Evolutionary conservation across 2,113 vertebrate species (phyloP).

Genomic region (Trematomus loennbergii): DNA sequence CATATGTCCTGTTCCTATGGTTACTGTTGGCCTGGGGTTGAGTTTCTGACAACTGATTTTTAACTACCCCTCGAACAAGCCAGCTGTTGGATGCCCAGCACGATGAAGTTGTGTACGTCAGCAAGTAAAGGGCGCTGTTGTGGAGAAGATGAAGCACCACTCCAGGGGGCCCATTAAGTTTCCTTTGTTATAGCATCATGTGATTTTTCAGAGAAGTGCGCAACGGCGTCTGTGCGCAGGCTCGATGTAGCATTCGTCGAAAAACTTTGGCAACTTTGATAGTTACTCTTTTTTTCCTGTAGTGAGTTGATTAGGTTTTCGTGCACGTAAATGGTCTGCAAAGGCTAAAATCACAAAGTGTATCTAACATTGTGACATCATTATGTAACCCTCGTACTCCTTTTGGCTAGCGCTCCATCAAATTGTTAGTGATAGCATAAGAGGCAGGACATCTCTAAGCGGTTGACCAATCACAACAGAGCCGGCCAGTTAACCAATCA

Average conservation of each 20-base stretch:
- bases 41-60: slow-evolving; percentile 75
- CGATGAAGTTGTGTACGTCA: slow-evolving; percentile 35
- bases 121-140: slow-evolving; percentile 24
- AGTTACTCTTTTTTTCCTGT: too few relatives aligned
- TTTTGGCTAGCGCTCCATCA: too few relatives aligned
- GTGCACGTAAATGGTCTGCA: too few relatives aligned
- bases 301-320: too few relatives aligned
- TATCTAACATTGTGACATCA: too few relatives aligned
- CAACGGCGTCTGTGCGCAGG: slow-evolving; percentile 17
- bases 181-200: slow-evolving; percentile 50
- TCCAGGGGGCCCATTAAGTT: slow-evolving; percentile 43
- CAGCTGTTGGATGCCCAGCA: slow-evolving; percentile 61
- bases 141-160: background rate
- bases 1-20: slow-evolving; percentile 83
- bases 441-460: too few relatives aligned
- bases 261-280: slow-evolving; percentile 20
- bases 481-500: too few relatives aligned
- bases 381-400: too few relatives aligned
- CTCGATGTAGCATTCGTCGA: slow-evolving; percentile 10
- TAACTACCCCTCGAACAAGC: slow-evolving; percentile 68
- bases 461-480: too few relatives aligned
- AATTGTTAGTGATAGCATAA: too few relatives aligned
- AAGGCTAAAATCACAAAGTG: too few relatives aligned
- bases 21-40: slow-evolving; percentile 76
- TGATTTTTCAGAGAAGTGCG: slow-evolving; percentile 19